Evolutionary conservation across 2,113 vertebrate species (phyloP).

Genomic region (Scytalopus superciliaris): DNA sequence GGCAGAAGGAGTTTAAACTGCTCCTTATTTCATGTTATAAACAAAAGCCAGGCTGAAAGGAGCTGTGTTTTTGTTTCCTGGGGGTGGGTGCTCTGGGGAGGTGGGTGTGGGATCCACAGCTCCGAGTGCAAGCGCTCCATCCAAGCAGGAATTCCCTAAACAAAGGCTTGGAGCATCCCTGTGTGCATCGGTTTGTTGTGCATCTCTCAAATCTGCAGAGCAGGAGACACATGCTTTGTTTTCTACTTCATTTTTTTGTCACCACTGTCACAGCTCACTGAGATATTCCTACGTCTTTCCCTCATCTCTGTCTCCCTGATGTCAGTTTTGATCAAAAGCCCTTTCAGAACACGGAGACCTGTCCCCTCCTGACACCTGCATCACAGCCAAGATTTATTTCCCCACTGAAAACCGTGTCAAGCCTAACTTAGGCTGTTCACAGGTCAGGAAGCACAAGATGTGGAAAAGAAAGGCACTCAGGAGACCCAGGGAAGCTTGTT

Average conservation of each 20-base stretch:
- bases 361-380: not conserved
- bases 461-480: not conserved
- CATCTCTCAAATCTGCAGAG: not conserved
- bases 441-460: not conserved
- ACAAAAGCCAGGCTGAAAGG: not conserved
- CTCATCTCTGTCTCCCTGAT: not conserved
- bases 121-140: not conserved
- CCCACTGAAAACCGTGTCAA: not conserved
- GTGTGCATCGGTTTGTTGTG: not conserved
- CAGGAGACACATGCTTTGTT: not conserved
- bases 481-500: not conserved
- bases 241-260: not conserved
- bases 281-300: not conserved
- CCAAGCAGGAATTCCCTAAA: not conserved
- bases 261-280: not conserved
- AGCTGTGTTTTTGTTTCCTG: not conserved
- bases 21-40: not conserved
- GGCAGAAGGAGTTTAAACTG: not conserved
- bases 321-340: not conserved
- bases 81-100: not conserved
- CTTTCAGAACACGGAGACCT: not conserved
- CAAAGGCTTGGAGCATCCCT: not conserved
- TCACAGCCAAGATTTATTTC: not conserved
- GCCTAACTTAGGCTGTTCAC: not conserved
- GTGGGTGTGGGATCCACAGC: not conserved